Percentiles rank a stretch among this genome's conserved stretches.
Conservation (phyloP, 1,140 invertebrate species). For the Bradynema listronoti region DNA sequence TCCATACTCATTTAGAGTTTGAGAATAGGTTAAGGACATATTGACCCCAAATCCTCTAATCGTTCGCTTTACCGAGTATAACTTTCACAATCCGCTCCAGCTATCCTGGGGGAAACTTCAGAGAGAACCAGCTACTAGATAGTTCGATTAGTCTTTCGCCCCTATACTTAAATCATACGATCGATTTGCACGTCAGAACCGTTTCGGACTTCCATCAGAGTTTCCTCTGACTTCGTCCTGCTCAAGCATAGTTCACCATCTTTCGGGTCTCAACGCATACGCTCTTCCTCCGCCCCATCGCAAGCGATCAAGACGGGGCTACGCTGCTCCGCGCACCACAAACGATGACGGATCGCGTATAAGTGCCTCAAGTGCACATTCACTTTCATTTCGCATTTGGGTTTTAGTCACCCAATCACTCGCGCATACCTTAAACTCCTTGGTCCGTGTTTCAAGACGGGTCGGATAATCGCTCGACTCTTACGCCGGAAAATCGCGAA, state of each 20-base stretch:
- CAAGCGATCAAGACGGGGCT: conserved; percentile 42
- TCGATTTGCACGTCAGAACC: conserved; percentile 86
- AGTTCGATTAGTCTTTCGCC: conserved; percentile 87
- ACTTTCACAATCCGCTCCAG: conserved; percentile 59
- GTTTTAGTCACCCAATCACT: conserved; percentile 70
- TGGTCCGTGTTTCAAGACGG: conserved; percentile 90
- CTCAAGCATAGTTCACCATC: conserved; percentile 81
- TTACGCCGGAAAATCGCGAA: too few species aligned
- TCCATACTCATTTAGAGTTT: conserved; percentile 81
- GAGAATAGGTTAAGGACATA: conserved; percentile 75
- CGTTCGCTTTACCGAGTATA: conserved; percentile 72
- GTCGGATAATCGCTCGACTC: too few species aligned
- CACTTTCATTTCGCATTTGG: conserved; percentile 68
- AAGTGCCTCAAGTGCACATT: too few species aligned
- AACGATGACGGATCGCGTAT: too few species aligned
- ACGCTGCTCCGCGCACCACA: conserved; percentile 38
- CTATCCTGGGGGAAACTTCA: conserved; percentile 82
- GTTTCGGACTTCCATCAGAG: conserved; percentile 77
- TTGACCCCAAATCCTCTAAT: conserved; percentile 75
- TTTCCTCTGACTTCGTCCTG: conserved; percentile 79
- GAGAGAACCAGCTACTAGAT: conserved; percentile 82
- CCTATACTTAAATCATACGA: conserved; percentile 80
- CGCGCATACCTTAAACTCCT: conserved; percentile 77
- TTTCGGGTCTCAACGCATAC: conserved; percentile 74
- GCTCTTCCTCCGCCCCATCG: conserved; percentile 67